These are phyloP conservation scores for Polydrusus tereticollis DNA, from an alignment of 2,888 invertebrate genomes.

Conservation along the genomic window DNA sequence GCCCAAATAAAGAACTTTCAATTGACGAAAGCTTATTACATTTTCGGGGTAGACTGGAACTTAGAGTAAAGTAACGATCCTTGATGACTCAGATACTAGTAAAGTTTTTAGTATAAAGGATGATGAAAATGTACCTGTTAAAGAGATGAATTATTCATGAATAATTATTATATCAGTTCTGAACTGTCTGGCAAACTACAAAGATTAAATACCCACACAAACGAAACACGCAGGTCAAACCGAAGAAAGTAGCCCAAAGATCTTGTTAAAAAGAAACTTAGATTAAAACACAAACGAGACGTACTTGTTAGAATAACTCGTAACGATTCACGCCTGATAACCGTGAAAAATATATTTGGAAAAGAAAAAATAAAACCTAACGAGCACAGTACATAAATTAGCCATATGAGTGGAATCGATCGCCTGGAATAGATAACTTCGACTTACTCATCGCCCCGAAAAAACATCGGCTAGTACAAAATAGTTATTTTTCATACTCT, in stretches of 20 bases:
- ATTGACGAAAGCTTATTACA: no score
- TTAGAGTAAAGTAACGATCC: no score
- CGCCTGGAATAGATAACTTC: neutral
- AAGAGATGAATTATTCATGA: neutral
- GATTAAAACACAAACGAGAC: neutral
- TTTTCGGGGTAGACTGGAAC: no score
- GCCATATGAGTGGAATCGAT: neutral
- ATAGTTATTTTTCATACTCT: neutral
- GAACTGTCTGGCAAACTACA: neutral
- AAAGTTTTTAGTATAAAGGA: no score
- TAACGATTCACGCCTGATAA: neutral
- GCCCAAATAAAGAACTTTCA: no score
- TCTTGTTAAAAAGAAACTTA: neutral
- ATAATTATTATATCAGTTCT: slow-evolving; percentile 1
- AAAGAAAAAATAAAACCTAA: neutral
- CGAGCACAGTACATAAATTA: neutral
- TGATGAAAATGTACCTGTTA: no score
- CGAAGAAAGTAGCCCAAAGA: neutral
- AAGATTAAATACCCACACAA: neutral
- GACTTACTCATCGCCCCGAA: neutral
- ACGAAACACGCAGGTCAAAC: neutral
- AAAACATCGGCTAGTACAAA: neutral
- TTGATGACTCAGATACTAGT: no score
- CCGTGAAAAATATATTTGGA: neutral
- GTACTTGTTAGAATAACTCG: neutral